Evolutionary conservation across 2,113 vertebrate genomes (phyloP), one percentile per base, ranked within the genome.

Genomic region (Microcebus murinus): DNA sequence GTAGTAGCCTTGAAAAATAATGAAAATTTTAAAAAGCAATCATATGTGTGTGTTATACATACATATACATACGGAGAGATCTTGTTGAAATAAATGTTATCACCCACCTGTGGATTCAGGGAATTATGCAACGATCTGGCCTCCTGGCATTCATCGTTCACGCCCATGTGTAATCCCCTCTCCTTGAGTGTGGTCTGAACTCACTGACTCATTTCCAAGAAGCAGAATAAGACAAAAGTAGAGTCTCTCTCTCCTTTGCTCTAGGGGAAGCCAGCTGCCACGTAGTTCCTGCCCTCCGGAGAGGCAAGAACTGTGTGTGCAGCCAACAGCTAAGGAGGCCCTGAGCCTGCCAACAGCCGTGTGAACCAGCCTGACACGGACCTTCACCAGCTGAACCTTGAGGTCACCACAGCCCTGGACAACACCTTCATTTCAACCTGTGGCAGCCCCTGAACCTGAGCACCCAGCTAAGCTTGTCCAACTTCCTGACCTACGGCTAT

Each of bases 201-300:
- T 45, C 63, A 87, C 1, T 82, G 85, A 61, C 27, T 92, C 68
- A 67, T 90, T 90, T 89, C 87, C 77, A 59, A 93, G 52, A 61
- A 82, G 92, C 15, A 89, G 36, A 73, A 74, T 67, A 45, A 77
- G 39, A 63, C 71, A 27, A 57, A 93, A 79, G 34, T 55, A 52
- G 82, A 76, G 36, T 17, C 9, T 39, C 52, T 23, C 36, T 48
- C 61, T 8, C 21, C 23, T 36, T 79, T 27, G n/a, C 85, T 55
- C 67, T 71, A 12, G 25, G 61, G 82, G 36, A 74, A 97, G 45
- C 79, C 67, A 61, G 36, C 83, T 65, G 79, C 70, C 63, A 65
- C 3, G 8, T 52, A 70, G 29, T 10, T 14, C 11, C 13, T 63
- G 48, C 34, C 17, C 29, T 10, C 4, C 1, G 6, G 36, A 71